Evolutionary conservation across 2,113 vertebrate species (phyloP), one percentile per base, ranked within the genome.

Genomic region (Prunella himalayana): DNA sequence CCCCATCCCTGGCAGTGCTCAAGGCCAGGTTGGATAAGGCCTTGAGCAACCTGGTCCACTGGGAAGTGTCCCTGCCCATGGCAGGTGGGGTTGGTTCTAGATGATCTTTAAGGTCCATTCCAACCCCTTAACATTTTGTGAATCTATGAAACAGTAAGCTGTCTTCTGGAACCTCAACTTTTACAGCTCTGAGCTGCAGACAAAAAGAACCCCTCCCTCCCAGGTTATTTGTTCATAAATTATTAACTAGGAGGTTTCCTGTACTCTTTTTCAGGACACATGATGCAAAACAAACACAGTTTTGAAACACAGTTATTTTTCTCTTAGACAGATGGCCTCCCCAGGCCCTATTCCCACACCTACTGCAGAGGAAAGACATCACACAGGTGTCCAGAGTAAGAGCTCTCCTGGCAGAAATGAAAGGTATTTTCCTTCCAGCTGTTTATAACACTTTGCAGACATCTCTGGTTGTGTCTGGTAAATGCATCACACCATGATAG

Each of bases 71-170:
- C 23, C 44, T 33, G 15, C 13, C 13, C 28, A 50, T 4, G 14
- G 51, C 8, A 73, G 28, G 11, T 0, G 1, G 11, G 16, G 3
- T 15, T 75, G 20, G 6, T 14, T 53, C 53, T 31, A 53, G 7
- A 35, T 53, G 16, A 53, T 41, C 9, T 30, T n/a, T 47, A 75
- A 47, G 28, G 47, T 75, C 11, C 24, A 68, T 53, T 75, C 16
- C 20, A 68, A 53, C 11, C 24, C 11, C 7, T n/a, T 25, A 66
- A 30, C 3, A 30, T 51, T 66, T 37, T 45, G n/a, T 66, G 19
- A 51, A 44, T 64, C 25, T 65, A 6, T 37, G 27, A 71, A 64
- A 80, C 12, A 76, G 47, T 2, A 79, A 71, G 4, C 8, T 35
- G 9, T 11, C n/a, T 44, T 15, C 51, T 45, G 42, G 28, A 50